phyloP scores from a whole-genome alignment of 2,797 vertebrate species.

The Hafferia zeledoni region DNA sequence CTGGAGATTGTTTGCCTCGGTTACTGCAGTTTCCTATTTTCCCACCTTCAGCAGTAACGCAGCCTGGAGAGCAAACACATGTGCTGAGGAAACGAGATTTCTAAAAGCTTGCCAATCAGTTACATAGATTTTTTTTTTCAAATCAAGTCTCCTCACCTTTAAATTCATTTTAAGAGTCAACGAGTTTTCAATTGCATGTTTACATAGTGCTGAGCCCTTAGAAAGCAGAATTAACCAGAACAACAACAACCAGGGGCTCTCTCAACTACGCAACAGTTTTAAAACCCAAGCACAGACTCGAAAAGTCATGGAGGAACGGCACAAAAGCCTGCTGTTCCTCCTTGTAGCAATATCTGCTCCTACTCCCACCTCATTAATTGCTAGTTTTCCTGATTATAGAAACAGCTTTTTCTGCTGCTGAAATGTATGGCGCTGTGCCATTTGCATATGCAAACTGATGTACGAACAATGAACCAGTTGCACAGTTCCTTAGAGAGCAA shows the following conservation, averaged over 20 bases:
- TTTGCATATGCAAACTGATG: conserved; percentile 56
- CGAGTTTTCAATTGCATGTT: not conserved
- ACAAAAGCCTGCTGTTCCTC: conserved; percentile 51
- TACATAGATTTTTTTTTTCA: not conserved
- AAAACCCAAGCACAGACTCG: not conserved
- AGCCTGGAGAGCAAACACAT: not conserved
- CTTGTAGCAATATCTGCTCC: conserved; percentile 24
- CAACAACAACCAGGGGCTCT: not conserved
- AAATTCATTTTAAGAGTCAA: not conserved
- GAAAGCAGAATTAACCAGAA: not conserved
- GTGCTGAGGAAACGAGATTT: not conserved
- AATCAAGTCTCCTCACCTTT: not conserved
- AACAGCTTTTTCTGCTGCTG: conserved; percentile 56
- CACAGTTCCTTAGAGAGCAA: conserved; percentile 55
- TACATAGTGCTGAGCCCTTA: not conserved
- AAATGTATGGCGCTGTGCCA: conserved; percentile 13
- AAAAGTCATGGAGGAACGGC: not conserved
- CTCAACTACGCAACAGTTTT: not conserved
- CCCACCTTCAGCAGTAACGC: not conserved
- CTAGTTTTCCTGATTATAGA: conserved; percentile 66
- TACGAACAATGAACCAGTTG: conserved; percentile 54
- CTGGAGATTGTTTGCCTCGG: not conserved
- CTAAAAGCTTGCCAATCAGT: not conserved
- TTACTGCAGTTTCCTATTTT: not conserved
- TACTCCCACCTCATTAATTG: conserved; percentile 66